These are phyloP conservation scores for Emydoidea blandingii DNA, from an alignment of 2,797 vertebrate species.

Conservation along the genomic window DNA sequence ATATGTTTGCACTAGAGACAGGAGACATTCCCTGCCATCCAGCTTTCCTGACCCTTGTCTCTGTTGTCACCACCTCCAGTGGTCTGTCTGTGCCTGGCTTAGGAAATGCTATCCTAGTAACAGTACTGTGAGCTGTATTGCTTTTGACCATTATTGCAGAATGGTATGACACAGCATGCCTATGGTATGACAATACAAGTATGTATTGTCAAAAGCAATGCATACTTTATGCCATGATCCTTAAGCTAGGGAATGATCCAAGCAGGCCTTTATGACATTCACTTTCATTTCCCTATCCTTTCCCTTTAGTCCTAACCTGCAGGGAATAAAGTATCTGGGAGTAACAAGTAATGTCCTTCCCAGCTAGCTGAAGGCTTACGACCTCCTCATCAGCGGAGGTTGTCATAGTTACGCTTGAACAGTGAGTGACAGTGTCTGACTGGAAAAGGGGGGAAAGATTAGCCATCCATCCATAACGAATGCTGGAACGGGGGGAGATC, in stretches of 20 bases:
- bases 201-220: too few species aligned
- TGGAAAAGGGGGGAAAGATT: neutral
- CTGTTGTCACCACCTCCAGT: neutral
- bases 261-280: neutral
- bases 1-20: neutral
- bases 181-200: too few species aligned
- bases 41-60: neutral
- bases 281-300: neutral
- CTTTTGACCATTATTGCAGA: neutral
- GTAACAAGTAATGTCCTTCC: neutral
- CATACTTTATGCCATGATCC: neutral
- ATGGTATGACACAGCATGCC: neutral
- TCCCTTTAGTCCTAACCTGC: neutral
- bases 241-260: neutral
- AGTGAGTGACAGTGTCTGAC: neutral
- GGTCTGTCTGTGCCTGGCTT: neutral
- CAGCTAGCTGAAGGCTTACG: neutral
- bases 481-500: neutral
- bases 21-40: neutral
- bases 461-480: neutral
- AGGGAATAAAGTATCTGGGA: neutral
- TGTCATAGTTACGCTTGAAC: slow-evolving; percentile 39
- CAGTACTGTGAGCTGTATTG: neutral
- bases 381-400: neutral
- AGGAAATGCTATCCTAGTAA: neutral